Percentiles rank a stretch among this genome's conserved stretches.
Evolutionary conservation across 2,888 invertebrate species (phyloP).

Genomic region (Drosophila fulvimacula): DNA sequence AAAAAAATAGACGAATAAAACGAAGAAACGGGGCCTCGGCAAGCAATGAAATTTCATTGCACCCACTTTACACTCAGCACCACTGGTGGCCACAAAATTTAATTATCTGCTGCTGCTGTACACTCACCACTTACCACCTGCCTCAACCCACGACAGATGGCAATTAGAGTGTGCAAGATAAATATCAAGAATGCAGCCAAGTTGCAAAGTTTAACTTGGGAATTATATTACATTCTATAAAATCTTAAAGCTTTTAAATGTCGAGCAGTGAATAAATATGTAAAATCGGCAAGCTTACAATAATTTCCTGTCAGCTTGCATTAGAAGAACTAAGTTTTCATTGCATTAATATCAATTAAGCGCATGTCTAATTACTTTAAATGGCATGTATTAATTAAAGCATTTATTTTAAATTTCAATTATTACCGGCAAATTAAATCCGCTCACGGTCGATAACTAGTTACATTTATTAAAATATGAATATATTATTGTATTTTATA

Average conservation of each 20-base stretch:
- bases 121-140: background rate
- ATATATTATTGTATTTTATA: too few species aligned
- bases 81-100: conserved; percentile 64
- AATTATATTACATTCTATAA: conserved; percentile 23
- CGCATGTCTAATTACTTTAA: background rate
- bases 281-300: background rate
- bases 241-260: conserved; percentile 9
- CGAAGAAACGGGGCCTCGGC: background rate
- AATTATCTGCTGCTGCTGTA: conserved; percentile 38
- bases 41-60: conserved; percentile 72
- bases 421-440: background rate
- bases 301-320: background rate
- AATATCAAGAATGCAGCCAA: conserved; percentile 43
- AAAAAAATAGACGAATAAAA: background rate
- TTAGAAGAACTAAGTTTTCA: background rate
- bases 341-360: background rate
- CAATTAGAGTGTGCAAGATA: conserved; percentile 46
- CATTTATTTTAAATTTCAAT: background rate
- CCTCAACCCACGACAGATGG: conserved; percentile 6
- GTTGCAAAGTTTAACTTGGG: conserved; percentile 3
- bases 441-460: too few species aligned
- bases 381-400: background rate
- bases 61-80: conserved; percentile 35
- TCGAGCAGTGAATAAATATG: background rate
- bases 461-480: too few species aligned